Evolutionary conservation across 1,140 invertebrate genomes (phyloP).

Genomic region (Leptinotarsa lineolata): DNA sequence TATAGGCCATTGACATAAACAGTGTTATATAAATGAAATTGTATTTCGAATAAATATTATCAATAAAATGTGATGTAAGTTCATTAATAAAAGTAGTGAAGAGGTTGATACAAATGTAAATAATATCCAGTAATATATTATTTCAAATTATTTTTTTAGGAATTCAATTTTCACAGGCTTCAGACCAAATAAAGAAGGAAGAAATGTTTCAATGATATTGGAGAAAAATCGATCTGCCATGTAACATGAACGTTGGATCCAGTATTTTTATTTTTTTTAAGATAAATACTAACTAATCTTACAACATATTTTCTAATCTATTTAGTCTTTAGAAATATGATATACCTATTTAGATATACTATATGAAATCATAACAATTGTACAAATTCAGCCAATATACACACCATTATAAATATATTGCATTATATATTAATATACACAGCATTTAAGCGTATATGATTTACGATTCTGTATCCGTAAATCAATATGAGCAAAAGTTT

Average conservation of each 20-base stretch:
- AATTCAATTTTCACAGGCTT: no score
- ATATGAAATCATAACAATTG: conserved; percentile 57
- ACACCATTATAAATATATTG: conserved; percentile 51
- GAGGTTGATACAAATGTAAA: no score
- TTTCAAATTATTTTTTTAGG: no score
- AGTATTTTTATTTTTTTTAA: conserved; percentile 34
- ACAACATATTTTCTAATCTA: conserved; percentile 48
- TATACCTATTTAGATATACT: conserved; percentile 51
- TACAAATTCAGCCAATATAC: conserved; percentile 55
- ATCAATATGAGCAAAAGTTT: conserved; percentile 52
- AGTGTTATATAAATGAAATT: not conserved
- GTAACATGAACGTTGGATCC: conserved; percentile 20
- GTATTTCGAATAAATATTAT: not conserved
- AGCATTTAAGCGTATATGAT: conserved; percentile 54
- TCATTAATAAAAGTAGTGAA: no score
- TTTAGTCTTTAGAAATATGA: conserved; percentile 36
- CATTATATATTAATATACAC: conserved; percentile 55
- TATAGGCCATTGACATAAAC: conserved; percentile 51
- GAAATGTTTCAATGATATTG: not conserved
- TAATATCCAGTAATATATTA: no score
- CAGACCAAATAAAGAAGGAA: no score
- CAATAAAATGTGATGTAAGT: conserved; percentile 1
- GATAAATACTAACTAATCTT: conserved; percentile 31
- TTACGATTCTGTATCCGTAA: conserved; percentile 20
- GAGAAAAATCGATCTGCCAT: not conserved